Percentiles rank a stretch among this genome's conserved stretches.
Conservation (phyloP, 2,888 invertebrate genomes). For the Mamestra brassicae region DNA sequence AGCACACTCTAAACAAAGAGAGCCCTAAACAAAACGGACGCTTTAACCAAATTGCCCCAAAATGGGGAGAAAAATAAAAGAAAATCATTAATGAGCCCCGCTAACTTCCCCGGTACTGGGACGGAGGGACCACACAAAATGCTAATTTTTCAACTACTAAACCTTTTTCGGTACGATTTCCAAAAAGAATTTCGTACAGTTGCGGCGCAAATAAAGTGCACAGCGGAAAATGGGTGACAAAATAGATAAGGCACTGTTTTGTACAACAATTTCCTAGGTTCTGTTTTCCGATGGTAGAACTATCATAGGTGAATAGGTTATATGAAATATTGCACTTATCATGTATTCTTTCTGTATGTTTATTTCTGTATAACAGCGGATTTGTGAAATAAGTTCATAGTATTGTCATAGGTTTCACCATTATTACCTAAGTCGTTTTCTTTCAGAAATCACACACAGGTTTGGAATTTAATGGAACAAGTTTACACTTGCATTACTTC, state of each 20-base stretch:
- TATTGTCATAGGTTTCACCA: background rate
- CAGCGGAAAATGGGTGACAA: constrained; percentile 4
- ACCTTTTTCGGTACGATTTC: constrained; percentile 81
- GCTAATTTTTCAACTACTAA: constrained; percentile 83
- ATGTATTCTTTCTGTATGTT: no score
- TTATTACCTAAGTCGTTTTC: no score
- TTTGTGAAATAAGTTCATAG: background rate
- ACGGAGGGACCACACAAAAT: constrained; percentile 76
- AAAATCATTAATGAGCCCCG: constrained; percentile 71
- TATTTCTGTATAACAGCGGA: background rate
- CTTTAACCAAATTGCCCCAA: constrained; percentile 68
- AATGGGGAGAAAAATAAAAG: constrained; percentile 64
- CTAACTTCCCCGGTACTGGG: constrained; percentile 55
- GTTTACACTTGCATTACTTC: no score
- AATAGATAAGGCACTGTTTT: background rate
- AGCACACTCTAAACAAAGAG: constrained; percentile 53
- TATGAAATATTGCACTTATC: no score
- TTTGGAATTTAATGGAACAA: no score
- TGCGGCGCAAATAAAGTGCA: constrained; percentile 35
- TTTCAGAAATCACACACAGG: no score
- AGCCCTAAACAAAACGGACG: constrained; percentile 43
- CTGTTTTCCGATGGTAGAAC: no score
- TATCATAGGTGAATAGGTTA: no score
- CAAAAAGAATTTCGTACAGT: constrained; percentile 68
- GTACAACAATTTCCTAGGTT: no score